Percentiles rank a stretch among this genome's conserved stretches.
Conservation (phyloP, 1,140 invertebrate species). For the Oreohelix idahoensis region DNA sequence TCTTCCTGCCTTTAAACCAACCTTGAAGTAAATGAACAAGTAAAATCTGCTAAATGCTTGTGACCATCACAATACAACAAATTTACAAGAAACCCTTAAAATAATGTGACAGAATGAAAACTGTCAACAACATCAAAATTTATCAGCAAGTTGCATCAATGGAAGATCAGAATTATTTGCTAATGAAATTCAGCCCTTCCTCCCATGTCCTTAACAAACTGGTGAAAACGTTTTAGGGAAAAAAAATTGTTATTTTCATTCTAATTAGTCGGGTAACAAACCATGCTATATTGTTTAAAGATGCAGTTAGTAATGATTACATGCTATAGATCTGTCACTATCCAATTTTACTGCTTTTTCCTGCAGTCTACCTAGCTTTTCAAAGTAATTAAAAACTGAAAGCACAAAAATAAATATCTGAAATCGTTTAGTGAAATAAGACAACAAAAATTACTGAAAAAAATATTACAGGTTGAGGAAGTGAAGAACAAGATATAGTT, state of each 20-base stretch:
- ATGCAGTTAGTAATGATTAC: background rate
- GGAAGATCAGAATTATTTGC: conserved; percentile 47
- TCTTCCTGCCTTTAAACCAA: too few species aligned
- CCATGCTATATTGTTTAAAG: background rate
- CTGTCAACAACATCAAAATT: conserved; percentile 35
- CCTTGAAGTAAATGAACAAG: background rate
- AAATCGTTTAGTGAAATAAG: background rate
- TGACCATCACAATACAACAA: conserved; percentile 1
- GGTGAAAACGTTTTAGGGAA: background rate
- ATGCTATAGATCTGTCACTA: background rate
- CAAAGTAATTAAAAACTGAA: background rate
- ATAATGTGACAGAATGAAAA: conserved; percentile 22
- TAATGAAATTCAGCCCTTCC: conserved; percentile 23
- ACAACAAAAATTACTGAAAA: background rate
- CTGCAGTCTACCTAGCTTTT: background rate
- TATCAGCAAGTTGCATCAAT: conserved; percentile 47
- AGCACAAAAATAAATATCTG: background rate
- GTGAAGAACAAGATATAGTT: too few species aligned
- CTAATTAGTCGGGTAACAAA: background rate
- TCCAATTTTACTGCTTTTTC: background rate
- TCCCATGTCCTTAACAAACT: conserved; percentile 15
- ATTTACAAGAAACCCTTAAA: background rate
- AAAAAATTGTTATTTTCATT: background rate
- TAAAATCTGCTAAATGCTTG: background rate
- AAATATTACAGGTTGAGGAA: too few species aligned